A percentile compares a stretch with the other conserved stretches of the same genome.
These are phyloP conservation scores for Sceliomorpha sp. DNA, from an alignment of 2,888 invertebrate species.

Conservation along the genomic window DNA sequence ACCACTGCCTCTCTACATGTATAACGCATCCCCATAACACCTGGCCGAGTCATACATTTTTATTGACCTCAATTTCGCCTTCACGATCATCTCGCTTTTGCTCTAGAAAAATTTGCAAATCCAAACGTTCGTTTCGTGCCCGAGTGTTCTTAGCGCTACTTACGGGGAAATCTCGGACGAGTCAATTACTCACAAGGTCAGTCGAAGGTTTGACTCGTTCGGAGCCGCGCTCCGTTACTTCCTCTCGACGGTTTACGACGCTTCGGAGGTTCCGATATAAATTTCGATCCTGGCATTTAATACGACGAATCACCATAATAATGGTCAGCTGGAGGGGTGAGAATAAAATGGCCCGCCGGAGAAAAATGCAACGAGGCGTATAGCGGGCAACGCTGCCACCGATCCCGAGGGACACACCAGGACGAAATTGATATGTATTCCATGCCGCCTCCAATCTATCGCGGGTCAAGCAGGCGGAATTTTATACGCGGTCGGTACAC, in stretches of 20 bases:
- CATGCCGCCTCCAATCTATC: slow-evolving; percentile 78
- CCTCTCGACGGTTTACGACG: slow-evolving; percentile 17
- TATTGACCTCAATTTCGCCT: slow-evolving; percentile 11
- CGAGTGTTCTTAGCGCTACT: too few relatives aligned
- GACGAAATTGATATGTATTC: slow-evolving; percentile 80
- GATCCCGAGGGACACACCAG: slow-evolving; percentile 68
- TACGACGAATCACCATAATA: slow-evolving; percentile 35
- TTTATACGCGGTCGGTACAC: slow-evolving; percentile 75
- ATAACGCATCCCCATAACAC: not conserved
- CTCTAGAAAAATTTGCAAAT: too few relatives aligned
- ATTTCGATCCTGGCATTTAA: slow-evolving; percentile 17
- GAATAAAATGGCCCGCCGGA: slow-evolving; percentile 48
- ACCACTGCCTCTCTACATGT: not conserved
- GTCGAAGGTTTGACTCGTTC: too few relatives aligned
- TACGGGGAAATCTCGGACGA: too few relatives aligned
- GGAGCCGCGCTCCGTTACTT: too few relatives aligned
- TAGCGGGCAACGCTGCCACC: slow-evolving; percentile 42
- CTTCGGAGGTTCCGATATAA: slow-evolving; percentile 27
- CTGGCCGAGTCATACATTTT: slow-evolving; percentile 12
- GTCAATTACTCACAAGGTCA: too few relatives aligned
- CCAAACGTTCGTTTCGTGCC: too few relatives aligned
- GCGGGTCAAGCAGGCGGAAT: slow-evolving; percentile 80
- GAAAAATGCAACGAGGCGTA: slow-evolving; percentile 57
- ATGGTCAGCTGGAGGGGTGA: slow-evolving; percentile 41
- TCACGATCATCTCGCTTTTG: slow-evolving; percentile 1